Conservation (phyloP, 2,113 vertebrate genomes). For the Planiliza haematocheilus region DNA sequence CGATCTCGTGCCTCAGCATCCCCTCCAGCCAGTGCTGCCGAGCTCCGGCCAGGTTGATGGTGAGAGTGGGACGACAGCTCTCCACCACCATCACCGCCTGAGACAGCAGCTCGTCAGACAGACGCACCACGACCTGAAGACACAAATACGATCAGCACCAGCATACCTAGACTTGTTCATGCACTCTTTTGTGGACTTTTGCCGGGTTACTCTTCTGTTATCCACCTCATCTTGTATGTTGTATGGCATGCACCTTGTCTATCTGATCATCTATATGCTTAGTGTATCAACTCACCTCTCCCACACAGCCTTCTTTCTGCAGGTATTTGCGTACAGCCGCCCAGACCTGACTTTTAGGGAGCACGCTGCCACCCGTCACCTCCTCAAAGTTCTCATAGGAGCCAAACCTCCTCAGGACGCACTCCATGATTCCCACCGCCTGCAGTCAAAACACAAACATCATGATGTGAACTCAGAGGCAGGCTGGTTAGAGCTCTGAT, state of each 20-base stretch:
- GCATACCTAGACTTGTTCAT: background rate
- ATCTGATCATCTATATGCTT: no score
- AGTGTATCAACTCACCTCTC: conserved; percentile 89
- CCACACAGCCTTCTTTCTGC: conserved; percentile 95
- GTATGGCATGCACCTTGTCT: no score
- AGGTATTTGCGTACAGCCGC: conserved; percentile 92
- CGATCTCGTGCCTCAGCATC: conserved; percentile 97
- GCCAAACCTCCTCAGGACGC: conserved; percentile 92
- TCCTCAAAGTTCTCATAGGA: conserved; percentile 95
- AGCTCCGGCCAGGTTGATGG: conserved; percentile 94
- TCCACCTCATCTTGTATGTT: no score
- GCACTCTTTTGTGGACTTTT: no score
- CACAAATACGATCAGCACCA: conserved; percentile 1
- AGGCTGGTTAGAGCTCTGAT: background rate
- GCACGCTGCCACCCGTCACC: conserved; percentile 88
- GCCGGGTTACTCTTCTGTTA: no score
- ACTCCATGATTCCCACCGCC: conserved; percentile 92
- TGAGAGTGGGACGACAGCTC: conserved; percentile 93
- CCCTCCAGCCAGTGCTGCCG: conserved; percentile 98
- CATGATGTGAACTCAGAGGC: background rate
- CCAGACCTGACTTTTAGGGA: conserved; percentile 96
- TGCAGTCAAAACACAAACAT: conserved; percentile 61
- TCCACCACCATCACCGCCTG: conserved; percentile 98
- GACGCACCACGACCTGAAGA: conserved; percentile 92
- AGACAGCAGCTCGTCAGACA: conserved; percentile 94